A percentile compares a stretch with the other conserved stretches of the same genome.
phyloP scores from a whole-genome alignment of 2,797 vertebrate species.

The Acropternis orthonyx region DNA sequence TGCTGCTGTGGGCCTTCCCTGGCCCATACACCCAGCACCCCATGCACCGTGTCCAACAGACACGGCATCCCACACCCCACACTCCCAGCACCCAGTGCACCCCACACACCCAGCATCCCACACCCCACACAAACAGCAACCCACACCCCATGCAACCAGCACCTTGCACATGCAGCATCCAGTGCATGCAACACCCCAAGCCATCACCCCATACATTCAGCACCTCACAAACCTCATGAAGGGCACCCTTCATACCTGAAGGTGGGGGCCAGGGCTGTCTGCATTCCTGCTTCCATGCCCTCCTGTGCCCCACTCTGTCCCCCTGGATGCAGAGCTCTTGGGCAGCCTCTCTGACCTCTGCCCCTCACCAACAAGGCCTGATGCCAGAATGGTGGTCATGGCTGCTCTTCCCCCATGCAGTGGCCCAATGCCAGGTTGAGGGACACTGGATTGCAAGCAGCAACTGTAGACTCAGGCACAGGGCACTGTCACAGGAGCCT shows the following conservation, averaged over 20 bases:
- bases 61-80: background rate
- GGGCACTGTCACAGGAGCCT: background rate
- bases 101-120: too few relatives aligned
- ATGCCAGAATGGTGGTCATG: background rate
- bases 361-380: background rate
- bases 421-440: background rate
- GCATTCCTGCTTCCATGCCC: accelerated
- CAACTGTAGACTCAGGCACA: accelerated
- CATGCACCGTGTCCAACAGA: too few relatives aligned
- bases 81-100: background rate
- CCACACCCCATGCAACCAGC: background rate
- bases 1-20: background rate
- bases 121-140: background rate
- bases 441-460: accelerated
- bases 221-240: background rate
- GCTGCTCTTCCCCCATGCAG: accelerated
- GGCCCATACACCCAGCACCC: accelerated
- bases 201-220: too few relatives aligned
- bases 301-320: accelerated
- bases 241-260: background rate
- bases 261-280: accelerated
- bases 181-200: accelerated
- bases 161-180: accelerated
- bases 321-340: background rate
- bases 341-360: background rate